Conservation (phyloP, 2,888 invertebrate genomes). For the Lithosia quadra region DNA sequence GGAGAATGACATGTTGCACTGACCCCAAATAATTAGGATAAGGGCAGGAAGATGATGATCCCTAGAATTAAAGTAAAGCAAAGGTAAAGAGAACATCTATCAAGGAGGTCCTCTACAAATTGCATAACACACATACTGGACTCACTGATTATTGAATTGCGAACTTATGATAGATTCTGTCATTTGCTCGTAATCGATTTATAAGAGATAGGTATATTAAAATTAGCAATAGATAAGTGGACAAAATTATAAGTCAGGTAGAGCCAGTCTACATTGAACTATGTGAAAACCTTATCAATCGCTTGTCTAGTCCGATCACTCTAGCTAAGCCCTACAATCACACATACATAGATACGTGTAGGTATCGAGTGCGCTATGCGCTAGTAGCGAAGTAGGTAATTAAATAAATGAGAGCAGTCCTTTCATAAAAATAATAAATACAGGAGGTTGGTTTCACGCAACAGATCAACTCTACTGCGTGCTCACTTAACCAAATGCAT, state of each 20-base stretch:
- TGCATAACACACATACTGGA: background rate
- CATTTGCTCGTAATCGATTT: background rate
- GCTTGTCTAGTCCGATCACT: background rate
- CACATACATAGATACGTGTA: too few relatives aligned
- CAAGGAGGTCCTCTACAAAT: background rate
- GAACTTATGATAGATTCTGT: background rate
- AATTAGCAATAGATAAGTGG: background rate
- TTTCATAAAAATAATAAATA: too few relatives aligned
- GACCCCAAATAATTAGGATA: too few relatives aligned
- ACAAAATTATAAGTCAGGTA: background rate
- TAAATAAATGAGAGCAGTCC: too few relatives aligned
- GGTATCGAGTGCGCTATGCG: too few relatives aligned
- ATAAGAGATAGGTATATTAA: background rate
- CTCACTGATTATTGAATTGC: background rate
- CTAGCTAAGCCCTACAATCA: background rate
- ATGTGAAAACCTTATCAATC: background rate
- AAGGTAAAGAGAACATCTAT: too few relatives aligned
- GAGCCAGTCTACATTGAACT: background rate
- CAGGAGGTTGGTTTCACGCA: background rate
- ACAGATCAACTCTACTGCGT: background rate
- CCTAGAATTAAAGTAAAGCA: too few relatives aligned
- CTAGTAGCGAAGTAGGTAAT: too few relatives aligned
- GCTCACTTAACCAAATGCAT: background rate
- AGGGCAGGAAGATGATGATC: too few relatives aligned
- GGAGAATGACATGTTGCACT: too few relatives aligned